phyloP scores from a whole-genome alignment of 2,888 invertebrate species.

The Subacronicta megacephala region DNA sequence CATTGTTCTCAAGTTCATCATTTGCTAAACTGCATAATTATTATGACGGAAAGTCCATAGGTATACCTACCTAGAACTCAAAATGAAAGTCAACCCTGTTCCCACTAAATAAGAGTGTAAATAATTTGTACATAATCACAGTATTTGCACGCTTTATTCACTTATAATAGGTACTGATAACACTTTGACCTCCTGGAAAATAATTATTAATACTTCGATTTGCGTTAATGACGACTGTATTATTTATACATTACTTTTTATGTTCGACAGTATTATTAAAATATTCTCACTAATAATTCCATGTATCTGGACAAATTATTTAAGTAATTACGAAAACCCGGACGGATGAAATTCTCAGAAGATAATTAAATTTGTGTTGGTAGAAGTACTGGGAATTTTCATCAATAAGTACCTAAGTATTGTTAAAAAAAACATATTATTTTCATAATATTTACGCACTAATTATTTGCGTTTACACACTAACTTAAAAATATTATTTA shows the following conservation, averaged over 20 bases:
- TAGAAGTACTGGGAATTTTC: slow-evolving; percentile 5
- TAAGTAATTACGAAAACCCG: neutral
- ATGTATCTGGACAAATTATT: slow-evolving; percentile 4
- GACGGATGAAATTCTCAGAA: slow-evolving; percentile 4
- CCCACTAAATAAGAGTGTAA: slow-evolving; percentile 6
- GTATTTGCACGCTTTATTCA: slow-evolving; percentile 17
- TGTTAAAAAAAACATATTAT: slow-evolving; percentile 4
- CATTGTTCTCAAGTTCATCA: slow-evolving; percentile 14
- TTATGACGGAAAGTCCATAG: slow-evolving; percentile 29
- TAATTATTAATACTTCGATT: slow-evolving; percentile 3
- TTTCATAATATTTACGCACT: slow-evolving; percentile 12
- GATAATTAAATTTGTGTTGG: neutral
- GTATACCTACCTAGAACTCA: slow-evolving; percentile 1
- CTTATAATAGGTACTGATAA: slow-evolving; percentile 42
- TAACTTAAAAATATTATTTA: slow-evolving; percentile 31
- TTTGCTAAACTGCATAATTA: slow-evolving; percentile 33
- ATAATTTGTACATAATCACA: slow-evolving; percentile 13
- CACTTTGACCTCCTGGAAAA: slow-evolving; percentile 43
- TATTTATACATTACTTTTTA: slow-evolving; percentile 11
- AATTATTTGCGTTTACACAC: slow-evolving; percentile 10
- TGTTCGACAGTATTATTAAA: neutral
- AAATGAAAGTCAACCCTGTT: slow-evolving; percentile 31
- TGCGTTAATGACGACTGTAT: neutral
- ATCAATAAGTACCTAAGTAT: too few species aligned
- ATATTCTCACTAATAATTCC: neutral